Evolutionary conservation across 2,113 vertebrate species (phyloP), one percentile per base, ranked within the genome.

Genomic region (Steatornis caripensis): DNA sequence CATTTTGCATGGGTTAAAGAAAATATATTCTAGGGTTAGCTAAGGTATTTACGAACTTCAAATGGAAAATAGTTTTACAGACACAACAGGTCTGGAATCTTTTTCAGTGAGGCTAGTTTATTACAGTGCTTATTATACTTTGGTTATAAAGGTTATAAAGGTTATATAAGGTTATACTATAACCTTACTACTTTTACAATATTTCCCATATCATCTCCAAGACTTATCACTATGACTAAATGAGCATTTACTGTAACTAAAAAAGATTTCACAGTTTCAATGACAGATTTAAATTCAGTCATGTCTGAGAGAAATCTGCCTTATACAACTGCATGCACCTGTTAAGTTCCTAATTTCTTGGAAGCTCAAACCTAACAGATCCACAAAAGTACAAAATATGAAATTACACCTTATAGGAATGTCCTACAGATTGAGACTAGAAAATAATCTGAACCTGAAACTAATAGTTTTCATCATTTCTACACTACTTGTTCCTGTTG

Each of bases 261-360:
- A 88, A 36, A 51, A 89, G 26, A 45, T 91, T 92, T 89, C 76
- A 89, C 20, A 55, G 43, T 76, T 95, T 93, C 64, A 91, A 22
- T 62, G 58, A 66, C 68, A 5, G 57, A 82, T 45, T 58, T 57
- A 92, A 51, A 68, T 46, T 76, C 3, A 3, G 27, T 64, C 15
- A 23, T 37, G 21, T 68, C 30, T 84, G 39, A 84, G 29, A 55
- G 6, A 89, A n/a, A 11, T 61, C 37, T 83, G 64, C 18, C 13
- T 75, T 76, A 26, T 24, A 49, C 6, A 34, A 27, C 5, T 45
- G 6, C 20, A 68, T 37, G 15, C 6, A 57, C 14, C 5, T 89
- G 16, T 36, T 37, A 77, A 58, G 0, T 55, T 90, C n/a, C 21
- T 51, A 34, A 69, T 85, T 87, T 71, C 26, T 69, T 61, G 5